phyloP scores from a whole-genome alignment of 2,888 invertebrate species.

The Lysandra bellargus region DNA sequence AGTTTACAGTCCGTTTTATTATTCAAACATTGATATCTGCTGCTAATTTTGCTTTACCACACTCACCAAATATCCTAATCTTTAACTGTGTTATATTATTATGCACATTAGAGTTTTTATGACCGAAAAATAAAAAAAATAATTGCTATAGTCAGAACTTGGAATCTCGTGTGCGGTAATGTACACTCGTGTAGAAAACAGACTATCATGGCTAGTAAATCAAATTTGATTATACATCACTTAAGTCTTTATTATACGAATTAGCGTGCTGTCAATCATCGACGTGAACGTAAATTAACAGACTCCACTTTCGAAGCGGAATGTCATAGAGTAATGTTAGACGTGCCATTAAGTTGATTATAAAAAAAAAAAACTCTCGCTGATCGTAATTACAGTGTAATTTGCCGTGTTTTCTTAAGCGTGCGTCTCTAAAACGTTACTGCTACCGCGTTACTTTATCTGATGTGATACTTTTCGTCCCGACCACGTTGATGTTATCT shows the following conservation, averaged over 20 bases:
- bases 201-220: constrained; percentile 19
- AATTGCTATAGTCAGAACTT: not conserved
- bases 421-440: constrained; percentile 21
- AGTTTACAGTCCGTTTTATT: not conserved
- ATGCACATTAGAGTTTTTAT: not conserved
- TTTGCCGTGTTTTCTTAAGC: constrained; percentile 37
- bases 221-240: constrained; percentile 29
- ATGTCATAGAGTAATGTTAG: constrained; percentile 69
- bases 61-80: not conserved
- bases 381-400: constrained; percentile 59
- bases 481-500: constrained; percentile 19
- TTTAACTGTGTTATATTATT: not conserved
- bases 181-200: constrained; percentile 16
- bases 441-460: constrained; percentile 30
- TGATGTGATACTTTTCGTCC: constrained; percentile 20
- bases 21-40: not conserved
- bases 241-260: constrained; percentile 46
- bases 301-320: constrained; percentile 66
- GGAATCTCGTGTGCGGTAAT: not conserved
- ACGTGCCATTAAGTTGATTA: constrained; percentile 62
- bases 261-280: constrained; percentile 58
- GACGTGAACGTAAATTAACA: constrained; percentile 57
- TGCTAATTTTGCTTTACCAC: not conserved
- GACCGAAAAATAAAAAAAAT: not conserved
- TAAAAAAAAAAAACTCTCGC: constrained; percentile 65